Base-by-base conservation (phyloP, 2,113 vertebrate genomes). In the Hymenochirus boettgeri region DNA sequence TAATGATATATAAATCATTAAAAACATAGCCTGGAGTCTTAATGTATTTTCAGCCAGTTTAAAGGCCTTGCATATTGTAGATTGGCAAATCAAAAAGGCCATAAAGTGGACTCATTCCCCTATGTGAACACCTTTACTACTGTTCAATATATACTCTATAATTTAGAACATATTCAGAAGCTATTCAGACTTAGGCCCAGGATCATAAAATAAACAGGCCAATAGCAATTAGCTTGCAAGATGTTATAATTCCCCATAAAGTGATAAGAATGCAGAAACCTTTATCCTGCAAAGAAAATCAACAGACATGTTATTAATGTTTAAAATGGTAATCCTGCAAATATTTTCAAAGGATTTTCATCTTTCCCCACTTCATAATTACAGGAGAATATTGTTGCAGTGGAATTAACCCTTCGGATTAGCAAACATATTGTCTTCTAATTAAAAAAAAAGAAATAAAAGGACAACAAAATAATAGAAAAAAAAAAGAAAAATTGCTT, bases 111-210 rank as follows among this genome's bases (percentile, higher is more conserved):
- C 39, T 65, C 33, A 58, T 66, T 59, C 29, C 56, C 47, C 47
- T 52, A 58, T 65, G 54, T 65, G 57, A 65, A 57, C 63, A 57
- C 53, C 26, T 65, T 57, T 57, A 17, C 53, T 22, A n/a, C 22
- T 29, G 47, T n/a, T 67, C 56, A 60, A 60, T 53, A 67, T 53
- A 23, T 53, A 35, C 29, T 29, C 33, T 35, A 53, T 53, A 52
- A 67, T 67, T 67, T 60, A 67, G 47, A 29, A 19, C 15, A 1
- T n/a, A 13, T 50, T 52, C 22, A 26, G 26, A 3, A 25, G 52
- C 35, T 27, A 37, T 45, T 58, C 46, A 15, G 10, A 17, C 23
- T 7, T 57, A 35, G 42, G 39, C 55, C 21, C 4, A 2, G 26
- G 52, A 67, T 52, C 31, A 42, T 67, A 19, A 67, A 51, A 29